A percentile compares a stretch with the other conserved stretches of the same genome.
Conservation (phyloP, 2,888 invertebrate species). For the Xanthostigma xanthostigma region DNA sequence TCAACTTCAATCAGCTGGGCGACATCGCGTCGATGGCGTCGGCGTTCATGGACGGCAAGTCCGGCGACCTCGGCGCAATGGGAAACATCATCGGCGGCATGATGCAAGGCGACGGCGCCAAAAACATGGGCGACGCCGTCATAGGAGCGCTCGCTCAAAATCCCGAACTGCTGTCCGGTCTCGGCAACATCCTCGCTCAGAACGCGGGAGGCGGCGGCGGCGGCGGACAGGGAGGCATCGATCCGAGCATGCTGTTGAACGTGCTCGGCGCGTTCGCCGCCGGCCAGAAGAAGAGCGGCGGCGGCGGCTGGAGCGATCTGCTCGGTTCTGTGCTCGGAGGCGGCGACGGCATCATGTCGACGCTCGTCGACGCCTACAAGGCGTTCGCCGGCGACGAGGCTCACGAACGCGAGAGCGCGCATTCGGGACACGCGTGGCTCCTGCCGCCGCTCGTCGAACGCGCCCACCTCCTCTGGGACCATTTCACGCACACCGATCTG, state of each 20-base stretch:
- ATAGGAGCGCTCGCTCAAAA: too few species aligned
- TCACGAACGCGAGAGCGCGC: conserved; percentile 40
- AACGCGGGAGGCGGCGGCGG: conserved; percentile 8
- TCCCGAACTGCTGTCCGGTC: background rate
- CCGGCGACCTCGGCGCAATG: too few species aligned
- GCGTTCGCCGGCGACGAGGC: conserved; percentile 47
- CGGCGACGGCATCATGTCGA: conserved; percentile 32
- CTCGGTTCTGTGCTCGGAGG: conserved; percentile 10
- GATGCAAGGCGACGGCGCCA: too few species aligned
- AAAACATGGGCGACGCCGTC: too few species aligned
- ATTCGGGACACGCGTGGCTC: conserved; percentile 55
- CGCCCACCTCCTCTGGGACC: conserved; percentile 60
- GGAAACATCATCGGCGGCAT: too few species aligned
- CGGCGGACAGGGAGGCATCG: conserved; percentile 30
- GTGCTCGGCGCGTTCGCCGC: conserved; percentile 37
- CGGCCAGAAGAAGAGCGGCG: conserved; percentile 13
- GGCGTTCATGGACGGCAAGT: too few species aligned
- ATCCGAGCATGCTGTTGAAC: conserved; percentile 40
- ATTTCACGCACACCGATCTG: conserved; percentile 63
- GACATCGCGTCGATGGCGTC: too few species aligned
- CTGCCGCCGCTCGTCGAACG: conserved; percentile 56
- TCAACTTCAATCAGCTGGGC: too few species aligned
- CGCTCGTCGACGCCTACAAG: conserved; percentile 48
- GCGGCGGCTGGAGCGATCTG: conserved; percentile 11
- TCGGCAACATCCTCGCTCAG: conserved; percentile 4